Conservation (phyloP, 2,797 vertebrate species). For the Gephyroberyx darwinii region DNA sequence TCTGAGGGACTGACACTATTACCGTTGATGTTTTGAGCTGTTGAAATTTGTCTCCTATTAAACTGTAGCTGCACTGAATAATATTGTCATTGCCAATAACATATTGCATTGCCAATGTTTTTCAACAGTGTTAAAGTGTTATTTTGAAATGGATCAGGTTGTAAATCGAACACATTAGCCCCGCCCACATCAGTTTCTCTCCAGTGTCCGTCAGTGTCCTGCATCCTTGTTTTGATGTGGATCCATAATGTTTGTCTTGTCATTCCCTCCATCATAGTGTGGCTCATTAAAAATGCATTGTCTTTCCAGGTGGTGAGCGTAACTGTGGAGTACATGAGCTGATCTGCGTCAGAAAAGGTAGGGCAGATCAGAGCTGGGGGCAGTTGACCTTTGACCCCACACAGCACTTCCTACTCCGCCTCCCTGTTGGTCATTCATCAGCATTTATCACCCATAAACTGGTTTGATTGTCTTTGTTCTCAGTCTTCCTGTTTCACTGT, state of each 20-base stretch:
- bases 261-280: conserved; percentile 51
- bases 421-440: conserved; percentile 1
- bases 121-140: no score
- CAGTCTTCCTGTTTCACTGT: not conserved
- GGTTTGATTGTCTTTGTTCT: conserved; percentile 5
- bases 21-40: no score
- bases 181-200: conserved; percentile 14
- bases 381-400: conserved; percentile 38
- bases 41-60: no score
- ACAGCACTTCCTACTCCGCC: conserved; percentile 9
- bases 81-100: no score
- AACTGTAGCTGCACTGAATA: no score
- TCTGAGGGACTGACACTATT: no score
- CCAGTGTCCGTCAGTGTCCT: conserved; percentile 32
- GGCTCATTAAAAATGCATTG: conserved; percentile 78
- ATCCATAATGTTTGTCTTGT: conserved; percentile 20
- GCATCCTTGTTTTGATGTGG: conserved; percentile 39
- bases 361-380: conserved; percentile 64
- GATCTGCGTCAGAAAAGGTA: conserved; percentile 99
- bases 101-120: no score
- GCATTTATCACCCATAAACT: conserved; percentile 17
- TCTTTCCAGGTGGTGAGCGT: conserved; percentile 93
- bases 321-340: conserved; percentile 98
- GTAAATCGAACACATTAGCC: conserved; percentile 1
- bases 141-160: not conserved